Base-by-base conservation (phyloP, 1,140 invertebrate species). In the Philotrypesis tridentata region DNA sequence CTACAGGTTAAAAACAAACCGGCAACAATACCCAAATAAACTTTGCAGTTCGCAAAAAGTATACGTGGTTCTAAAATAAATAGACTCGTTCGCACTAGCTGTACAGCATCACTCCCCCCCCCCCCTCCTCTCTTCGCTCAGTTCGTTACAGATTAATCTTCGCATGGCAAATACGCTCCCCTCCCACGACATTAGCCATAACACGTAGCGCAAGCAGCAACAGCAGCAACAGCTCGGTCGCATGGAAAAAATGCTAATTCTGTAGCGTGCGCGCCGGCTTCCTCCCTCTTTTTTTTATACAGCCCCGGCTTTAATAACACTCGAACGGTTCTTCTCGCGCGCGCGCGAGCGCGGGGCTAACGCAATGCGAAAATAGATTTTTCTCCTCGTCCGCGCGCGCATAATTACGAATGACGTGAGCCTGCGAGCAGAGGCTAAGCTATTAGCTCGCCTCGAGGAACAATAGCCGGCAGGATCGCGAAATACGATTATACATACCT, bases 181-280 rank as follows among this genome's bases (percentile, higher is more conserved):
- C 23, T 67, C 9, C 75, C 33, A 27, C 21, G 29, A 23, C 63
- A 37, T 61, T 37, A 61, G 60, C 73, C 11, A 23, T 37, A 37
- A n/a, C 31, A 3, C 7, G n/a, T n/a, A n/a, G n/a, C n/a, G n/a
- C n/a, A n/a, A 2, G 33, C 8, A 37, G n/a, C 33, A 43, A 48
- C 37, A 23, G 67, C 40, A 27, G 27, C 48, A 55, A 17, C 48
- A 31, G n/a, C 48, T 55, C 79, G 71, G 60, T 80, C 79, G 21
- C 31, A 48, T 12, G 79, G 71, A 80, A 80, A 76, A 80, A 80
- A 80, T 80, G 79, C 79, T 74, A 80, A 80, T 80, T 80, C 43
- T 12, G 68, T 70, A 27, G 29, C 40, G 12, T 4, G 17, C 72
- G 17, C 72, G 21, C 43, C 43, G 9, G 25, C 25, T n/a, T 25